A percentile compares a stretch with the other conserved stretches of the same genome.
Conservation (phyloP, 2,113 vertebrate species). For the Diphyllodes magnificus region DNA sequence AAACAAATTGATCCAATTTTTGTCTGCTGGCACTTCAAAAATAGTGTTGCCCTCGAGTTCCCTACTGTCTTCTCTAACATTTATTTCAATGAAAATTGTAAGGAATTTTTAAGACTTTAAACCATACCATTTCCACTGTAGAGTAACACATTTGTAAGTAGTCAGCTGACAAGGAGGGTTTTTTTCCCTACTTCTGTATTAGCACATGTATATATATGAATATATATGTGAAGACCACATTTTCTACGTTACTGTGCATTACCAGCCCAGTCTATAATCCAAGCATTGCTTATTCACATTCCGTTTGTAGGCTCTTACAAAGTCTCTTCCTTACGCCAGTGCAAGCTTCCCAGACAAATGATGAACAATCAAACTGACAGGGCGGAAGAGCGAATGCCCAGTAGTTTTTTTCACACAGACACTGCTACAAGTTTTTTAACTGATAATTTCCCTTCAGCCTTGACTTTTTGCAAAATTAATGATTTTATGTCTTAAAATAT, state of each 20-base stretch:
- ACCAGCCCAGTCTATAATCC: background rate
- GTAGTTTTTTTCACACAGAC: conserved; percentile 55
- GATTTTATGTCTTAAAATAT: conserved; percentile 69
- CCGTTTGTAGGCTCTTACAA: conserved; percentile 27
- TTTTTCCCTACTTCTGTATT: background rate
- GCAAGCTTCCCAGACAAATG: conserved; percentile 31
- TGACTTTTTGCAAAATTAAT: conserved; percentile 73
- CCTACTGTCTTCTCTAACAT: background rate
- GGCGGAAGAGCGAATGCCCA: conserved; percentile 57
- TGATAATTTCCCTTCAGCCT: conserved; percentile 63
- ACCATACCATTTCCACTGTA: background rate
- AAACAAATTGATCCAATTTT: background rate
- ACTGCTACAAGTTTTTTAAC: conserved; percentile 43
- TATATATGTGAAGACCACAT: background rate
- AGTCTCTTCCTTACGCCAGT: conserved; percentile 5
- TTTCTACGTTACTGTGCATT: background rate
- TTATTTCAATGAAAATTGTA: background rate
- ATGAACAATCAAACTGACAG: conserved; percentile 65
- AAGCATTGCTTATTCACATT: background rate
- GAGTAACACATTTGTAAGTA: background rate
- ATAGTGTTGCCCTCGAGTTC: background rate
- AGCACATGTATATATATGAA: background rate
- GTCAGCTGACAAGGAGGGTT: background rate
- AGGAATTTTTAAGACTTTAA: background rate
- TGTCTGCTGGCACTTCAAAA: background rate